Conservation (phyloP, 2,888 invertebrate genomes). For the Synergus gifuensis region DNA sequence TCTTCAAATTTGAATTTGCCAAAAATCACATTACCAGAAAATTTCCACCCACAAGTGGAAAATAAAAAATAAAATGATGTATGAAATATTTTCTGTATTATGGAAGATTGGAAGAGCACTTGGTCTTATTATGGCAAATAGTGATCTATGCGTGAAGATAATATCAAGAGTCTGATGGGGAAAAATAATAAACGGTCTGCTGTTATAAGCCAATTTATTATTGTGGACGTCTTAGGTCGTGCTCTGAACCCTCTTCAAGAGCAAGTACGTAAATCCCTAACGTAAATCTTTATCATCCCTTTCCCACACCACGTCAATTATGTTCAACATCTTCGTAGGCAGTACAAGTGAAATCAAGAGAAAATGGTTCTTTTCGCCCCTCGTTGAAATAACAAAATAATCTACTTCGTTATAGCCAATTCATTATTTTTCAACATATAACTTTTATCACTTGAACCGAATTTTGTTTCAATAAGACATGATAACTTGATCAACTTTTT, state of each 20-base stretch:
- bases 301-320: slow-evolving; percentile 3
- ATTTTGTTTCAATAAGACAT: background rate
- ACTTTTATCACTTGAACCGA: background rate
- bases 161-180: background rate
- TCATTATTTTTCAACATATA: background rate
- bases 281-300: slow-evolving; percentile 25
- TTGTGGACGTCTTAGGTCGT: background rate
- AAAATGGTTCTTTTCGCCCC: background rate
- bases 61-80: background rate
- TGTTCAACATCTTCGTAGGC: background rate
- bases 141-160: background rate
- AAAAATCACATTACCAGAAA: too few species aligned
- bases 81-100: background rate
- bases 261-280: slow-evolving; percentile 15
- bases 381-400: slow-evolving; percentile 11
- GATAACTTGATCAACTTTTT: too few species aligned
- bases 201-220: slow-evolving; percentile 9
- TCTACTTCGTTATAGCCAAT: slow-evolving; percentile 1
- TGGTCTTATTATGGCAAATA: background rate
- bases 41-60: too few species aligned
- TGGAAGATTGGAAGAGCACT: background rate
- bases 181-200: background rate
- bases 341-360: background rate
- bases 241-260: slow-evolving; percentile 5
- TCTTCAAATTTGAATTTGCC: background rate